Percentiles rank a stretch among this genome's conserved stretches.
Evolutionary conservation across 2,888 invertebrate species (phyloP).

Genomic region (Gandaritis pyraliata): DNA sequence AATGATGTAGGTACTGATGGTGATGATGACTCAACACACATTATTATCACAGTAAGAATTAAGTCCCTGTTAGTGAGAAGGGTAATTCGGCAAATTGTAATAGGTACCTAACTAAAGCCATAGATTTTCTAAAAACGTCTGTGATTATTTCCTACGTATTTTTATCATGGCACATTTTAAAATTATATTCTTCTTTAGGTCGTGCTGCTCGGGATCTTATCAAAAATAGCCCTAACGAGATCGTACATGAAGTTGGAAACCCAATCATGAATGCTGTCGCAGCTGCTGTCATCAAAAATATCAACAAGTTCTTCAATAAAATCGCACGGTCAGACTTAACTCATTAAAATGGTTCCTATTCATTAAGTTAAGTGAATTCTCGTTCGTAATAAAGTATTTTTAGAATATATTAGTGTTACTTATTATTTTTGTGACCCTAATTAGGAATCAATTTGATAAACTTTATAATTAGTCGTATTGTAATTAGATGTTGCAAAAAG

Average conservation of each 20-base stretch:
- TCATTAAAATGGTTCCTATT: conserved; percentile 18
- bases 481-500: too few relatives aligned
- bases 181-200: conserved; percentile 43
- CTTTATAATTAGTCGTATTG: too few relatives aligned
- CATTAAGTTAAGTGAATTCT: neutral
- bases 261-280: conserved; percentile 55
- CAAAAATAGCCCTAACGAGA: conserved; percentile 52
- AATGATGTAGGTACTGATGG: too few relatives aligned
- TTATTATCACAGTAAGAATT: too few relatives aligned
- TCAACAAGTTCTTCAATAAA: conserved; percentile 47
- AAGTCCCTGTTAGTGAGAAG: too few relatives aligned
- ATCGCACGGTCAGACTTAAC: conserved; percentile 48
- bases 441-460: too few relatives aligned
- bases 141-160: too few relatives aligned
- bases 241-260: conserved; percentile 57
- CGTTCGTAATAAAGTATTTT: neutral
- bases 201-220: conserved; percentile 56
- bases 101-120: too few relatives aligned
- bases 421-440: neutral
- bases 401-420: neutral
- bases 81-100: too few relatives aligned
- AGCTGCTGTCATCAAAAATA: conserved; percentile 45
- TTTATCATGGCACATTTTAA: too few relatives aligned
- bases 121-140: too few relatives aligned
- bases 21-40: too few relatives aligned